Percentiles rank a stretch among this genome's conserved stretches.
Evolutionary conservation across 2,797 vertebrate species (phyloP).

Genomic region (Percopsis omiscomaycus): DNA sequence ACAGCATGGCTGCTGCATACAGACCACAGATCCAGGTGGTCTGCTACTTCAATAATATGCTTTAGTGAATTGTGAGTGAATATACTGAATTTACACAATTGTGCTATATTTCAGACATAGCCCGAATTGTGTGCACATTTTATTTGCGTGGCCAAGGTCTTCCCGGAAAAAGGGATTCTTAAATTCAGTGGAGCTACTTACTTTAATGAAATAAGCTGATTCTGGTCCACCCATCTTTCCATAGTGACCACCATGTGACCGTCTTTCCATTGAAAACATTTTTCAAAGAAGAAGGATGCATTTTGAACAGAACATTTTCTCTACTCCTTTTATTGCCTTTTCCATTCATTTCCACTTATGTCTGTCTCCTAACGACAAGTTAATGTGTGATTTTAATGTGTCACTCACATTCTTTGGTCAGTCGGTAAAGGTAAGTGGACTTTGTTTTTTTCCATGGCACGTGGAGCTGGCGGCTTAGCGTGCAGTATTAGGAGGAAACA

Average conservation of each 20-base stretch:
- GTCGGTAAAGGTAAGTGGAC: slow-evolving; percentile 53
- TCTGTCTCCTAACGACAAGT: slow-evolving; percentile 31
- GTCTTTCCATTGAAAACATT: slow-evolving; percentile 46
- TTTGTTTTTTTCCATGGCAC: slow-evolving; percentile 2
- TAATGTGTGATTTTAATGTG: slow-evolving; percentile 46
- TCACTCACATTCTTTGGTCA: slow-evolving; percentile 55
- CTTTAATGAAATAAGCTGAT: slow-evolving; percentile 16
- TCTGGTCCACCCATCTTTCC: slow-evolving; percentile 27
- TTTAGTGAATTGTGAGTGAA: background rate
- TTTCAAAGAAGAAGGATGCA: slow-evolving; percentile 4
- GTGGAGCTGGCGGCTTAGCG: background rate
- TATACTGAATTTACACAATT: background rate
- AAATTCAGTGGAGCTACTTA: background rate
- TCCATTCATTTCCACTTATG: slow-evolving; percentile 57
- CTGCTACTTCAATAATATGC: background rate
- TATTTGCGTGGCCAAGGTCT: slow-evolving; percentile 13
- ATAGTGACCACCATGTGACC: slow-evolving; percentile 18
- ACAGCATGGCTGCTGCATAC: background rate
- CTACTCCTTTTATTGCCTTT: slow-evolving; percentile 45
- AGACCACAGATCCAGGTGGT: background rate
- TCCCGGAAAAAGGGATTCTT: background rate
- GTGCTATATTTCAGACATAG: too few species aligned
- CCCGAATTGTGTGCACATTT: background rate
- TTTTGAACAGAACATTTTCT: slow-evolving; percentile 6
- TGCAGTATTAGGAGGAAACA: slow-evolving; percentile 5